Conservation (phyloP, 2,797 vertebrate species). For the Gallinago solitaria region DNA sequence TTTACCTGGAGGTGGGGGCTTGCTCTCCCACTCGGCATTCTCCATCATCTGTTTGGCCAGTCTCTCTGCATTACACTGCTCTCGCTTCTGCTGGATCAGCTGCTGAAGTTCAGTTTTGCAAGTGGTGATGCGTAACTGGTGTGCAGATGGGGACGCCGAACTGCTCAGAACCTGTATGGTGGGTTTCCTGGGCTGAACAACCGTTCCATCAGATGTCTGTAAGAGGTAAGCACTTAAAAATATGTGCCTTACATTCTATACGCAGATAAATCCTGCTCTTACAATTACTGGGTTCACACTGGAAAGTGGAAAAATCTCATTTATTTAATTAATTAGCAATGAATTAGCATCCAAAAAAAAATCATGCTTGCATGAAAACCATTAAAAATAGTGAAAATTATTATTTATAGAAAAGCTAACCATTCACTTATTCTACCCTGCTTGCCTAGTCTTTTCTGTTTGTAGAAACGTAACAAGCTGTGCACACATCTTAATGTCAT, state of each 20-base stretch:
- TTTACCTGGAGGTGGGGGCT: slow-evolving; percentile 91
- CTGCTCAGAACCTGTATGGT: slow-evolving; percentile 81
- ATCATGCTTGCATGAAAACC: background rate
- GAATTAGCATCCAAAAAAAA: background rate
- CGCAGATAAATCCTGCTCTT: background rate
- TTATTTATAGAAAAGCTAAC: background rate
- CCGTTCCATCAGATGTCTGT: slow-evolving; percentile 82
- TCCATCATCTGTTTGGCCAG: slow-evolving; percentile 98
- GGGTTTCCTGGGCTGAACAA: slow-evolving; percentile 79
- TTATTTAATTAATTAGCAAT: background rate
- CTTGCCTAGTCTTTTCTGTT: background rate
- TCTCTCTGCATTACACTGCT: slow-evolving; percentile 93
- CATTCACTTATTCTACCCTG: background rate
- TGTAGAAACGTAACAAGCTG: background rate
- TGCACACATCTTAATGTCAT: background rate
- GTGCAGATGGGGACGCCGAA: slow-evolving; percentile 76
- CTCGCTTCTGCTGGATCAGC: slow-evolving; percentile 93
- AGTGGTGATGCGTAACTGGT: slow-evolving; percentile 90
- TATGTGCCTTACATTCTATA: background rate
- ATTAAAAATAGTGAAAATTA: background rate
- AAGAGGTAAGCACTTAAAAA: background rate
- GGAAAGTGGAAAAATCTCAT: background rate
- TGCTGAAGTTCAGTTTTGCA: slow-evolving; percentile 95
- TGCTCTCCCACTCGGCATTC: slow-evolving; percentile 96
- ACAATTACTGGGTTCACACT: background rate